phyloP scores from a whole-genome alignment of 2,113 vertebrate species.

The Pitta sordida region DNA sequence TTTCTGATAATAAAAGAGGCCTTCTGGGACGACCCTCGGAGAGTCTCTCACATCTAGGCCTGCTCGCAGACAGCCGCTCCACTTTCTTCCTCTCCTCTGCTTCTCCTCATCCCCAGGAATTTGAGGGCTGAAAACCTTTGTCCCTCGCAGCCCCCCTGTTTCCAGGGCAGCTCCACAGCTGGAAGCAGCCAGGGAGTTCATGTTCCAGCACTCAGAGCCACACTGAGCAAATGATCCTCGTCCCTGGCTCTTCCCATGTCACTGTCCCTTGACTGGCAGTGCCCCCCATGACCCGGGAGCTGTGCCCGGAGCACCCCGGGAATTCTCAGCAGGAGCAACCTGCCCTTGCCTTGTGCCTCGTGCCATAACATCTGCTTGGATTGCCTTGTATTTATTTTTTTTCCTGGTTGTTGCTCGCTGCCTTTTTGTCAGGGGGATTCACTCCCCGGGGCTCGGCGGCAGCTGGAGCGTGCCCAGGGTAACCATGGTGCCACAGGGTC shows the following conservation, averaged over 20 bases:
- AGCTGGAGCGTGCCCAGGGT: constrained; percentile 30
- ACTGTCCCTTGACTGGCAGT: rapidly evolving
- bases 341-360: not conserved
- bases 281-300: rapidly evolving
- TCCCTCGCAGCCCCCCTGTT: not conserved
- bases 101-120: not conserved
- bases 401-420: not conserved
- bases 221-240: not conserved
- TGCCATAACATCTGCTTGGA: not conserved
- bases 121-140: not conserved
- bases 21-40: constrained; percentile 36
- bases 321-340: constrained; percentile 1
- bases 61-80: not conserved
- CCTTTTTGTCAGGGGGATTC: constrained; percentile 27
- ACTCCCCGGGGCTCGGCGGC: not conserved
- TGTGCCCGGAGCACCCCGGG: not conserved
- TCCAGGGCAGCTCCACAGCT: not conserved
- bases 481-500: constrained; percentile 1
- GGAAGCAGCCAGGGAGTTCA: not conserved
- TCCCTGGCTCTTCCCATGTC: not conserved
- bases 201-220: not conserved
- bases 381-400: not conserved
- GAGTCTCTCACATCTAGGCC: not conserved
- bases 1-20: constrained; percentile 34
- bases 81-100: not conserved